These are phyloP conservation scores for Slavum lentiscoides DNA, from an alignment of 2,888 invertebrate species.

Conservation along the genomic window DNA sequence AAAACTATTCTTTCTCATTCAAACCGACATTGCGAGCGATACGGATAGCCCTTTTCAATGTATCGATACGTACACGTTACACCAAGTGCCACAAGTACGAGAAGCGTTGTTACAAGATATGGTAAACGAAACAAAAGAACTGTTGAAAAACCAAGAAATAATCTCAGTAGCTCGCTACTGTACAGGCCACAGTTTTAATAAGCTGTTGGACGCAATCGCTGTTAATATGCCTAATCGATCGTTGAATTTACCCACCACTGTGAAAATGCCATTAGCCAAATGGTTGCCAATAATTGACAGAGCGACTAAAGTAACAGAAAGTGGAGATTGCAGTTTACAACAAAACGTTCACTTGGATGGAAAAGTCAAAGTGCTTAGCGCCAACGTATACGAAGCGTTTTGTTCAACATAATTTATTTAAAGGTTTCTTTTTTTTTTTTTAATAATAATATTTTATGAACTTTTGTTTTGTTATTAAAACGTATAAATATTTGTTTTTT, in stretches of 20 bases:
- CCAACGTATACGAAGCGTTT: conserved; percentile 91
- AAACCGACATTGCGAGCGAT: conserved; percentile 70
- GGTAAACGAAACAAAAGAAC: conserved; percentile 79
- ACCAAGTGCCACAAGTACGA: conserved; percentile 55
- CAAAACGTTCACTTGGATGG: conserved; percentile 78
- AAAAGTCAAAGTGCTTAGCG: conserved; percentile 80
- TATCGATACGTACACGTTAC: conserved; percentile 60
- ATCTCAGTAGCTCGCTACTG: conserved; percentile 73
- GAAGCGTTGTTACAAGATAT: conserved; percentile 64
- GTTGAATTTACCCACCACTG: conserved; percentile 68
- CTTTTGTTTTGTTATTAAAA: conserved; percentile 8
- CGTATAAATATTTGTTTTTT: not conserved
- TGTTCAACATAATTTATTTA: conserved; percentile 61
- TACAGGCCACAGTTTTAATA: conserved; percentile 77
- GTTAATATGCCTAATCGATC: conserved; percentile 35
- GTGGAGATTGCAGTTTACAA: conserved; percentile 68
- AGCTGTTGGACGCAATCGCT: conserved; percentile 69
- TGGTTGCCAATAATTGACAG: conserved; percentile 84
- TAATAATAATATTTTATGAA: not conserved
- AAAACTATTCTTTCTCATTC: conserved; percentile 80
- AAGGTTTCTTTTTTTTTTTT: conserved; percentile 1
- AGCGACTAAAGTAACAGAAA: conserved; percentile 65
- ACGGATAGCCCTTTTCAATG: conserved; percentile 70
- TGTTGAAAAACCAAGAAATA: conserved; percentile 84
- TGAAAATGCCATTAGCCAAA: conserved; percentile 81